These are phyloP conservation scores for Neosilurus hyrtlii DNA, from an alignment of 2,797 vertebrate species.

Conservation along the genomic window DNA sequence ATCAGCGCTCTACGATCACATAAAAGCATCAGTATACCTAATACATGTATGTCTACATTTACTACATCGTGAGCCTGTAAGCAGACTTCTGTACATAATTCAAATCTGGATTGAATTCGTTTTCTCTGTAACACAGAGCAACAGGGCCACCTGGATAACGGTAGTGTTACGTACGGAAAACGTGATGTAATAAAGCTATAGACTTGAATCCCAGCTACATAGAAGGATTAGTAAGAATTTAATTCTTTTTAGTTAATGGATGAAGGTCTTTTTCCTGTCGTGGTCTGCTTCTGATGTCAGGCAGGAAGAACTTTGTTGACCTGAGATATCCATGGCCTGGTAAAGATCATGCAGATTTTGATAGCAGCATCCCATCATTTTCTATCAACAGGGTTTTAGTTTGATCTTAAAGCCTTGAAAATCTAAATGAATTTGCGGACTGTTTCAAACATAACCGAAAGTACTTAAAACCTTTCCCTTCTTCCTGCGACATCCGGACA, in stretches of 20 bases:
- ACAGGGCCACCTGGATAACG: conserved; percentile 27
- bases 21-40: neutral
- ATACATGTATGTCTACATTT: neutral
- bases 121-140: neutral
- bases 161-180: conserved; percentile 16
- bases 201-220: conserved; percentile 18
- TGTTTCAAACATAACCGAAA: neutral
- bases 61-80: neutral
- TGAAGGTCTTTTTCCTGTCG: conserved; percentile 3
- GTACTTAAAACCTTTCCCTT: neutral
- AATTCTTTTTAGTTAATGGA: neutral
- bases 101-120: neutral
- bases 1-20: neutral
- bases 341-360: neutral
- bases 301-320: conserved; percentile 27
- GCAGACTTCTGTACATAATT: neutral
- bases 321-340: conserved; percentile 13
- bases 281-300: conserved; percentile 14
- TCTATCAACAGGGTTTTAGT: neutral
- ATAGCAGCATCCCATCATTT: neutral
- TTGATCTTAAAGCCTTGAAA: neutral
- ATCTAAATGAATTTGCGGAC: neutral
- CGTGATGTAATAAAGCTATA: conserved; percentile 26
- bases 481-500: neutral
- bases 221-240: neutral